These are phyloP conservation scores for Eptatretus burgeri DNA, from an alignment of 2,113 vertebrate genomes.

Conservation along the genomic window DNA sequence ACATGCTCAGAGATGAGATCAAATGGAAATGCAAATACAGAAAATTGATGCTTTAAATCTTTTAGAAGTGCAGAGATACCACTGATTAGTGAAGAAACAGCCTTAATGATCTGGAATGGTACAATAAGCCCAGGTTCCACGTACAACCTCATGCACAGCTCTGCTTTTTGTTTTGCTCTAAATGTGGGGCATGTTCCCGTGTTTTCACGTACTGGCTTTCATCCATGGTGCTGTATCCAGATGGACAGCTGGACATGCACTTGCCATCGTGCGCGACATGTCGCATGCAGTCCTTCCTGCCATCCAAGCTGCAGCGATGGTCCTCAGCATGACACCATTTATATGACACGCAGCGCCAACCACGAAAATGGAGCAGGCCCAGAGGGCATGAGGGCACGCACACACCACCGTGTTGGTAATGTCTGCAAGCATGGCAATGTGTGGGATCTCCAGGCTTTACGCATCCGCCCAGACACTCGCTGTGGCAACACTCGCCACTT, in stretches of 20 bases:
- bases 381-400: conserved; percentile 44
- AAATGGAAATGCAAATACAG: no score
- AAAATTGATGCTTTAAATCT: no score
- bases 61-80: no score
- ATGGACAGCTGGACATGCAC: conserved; percentile 60
- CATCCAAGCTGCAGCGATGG: conserved; percentile 33
- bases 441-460: conserved; percentile 21
- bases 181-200: conserved; percentile 10
- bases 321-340: conserved; percentile 58
- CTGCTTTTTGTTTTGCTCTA: conserved; percentile 52
- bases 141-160: neutral
- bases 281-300: conserved; percentile 24
- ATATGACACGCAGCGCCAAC: conserved; percentile 70
- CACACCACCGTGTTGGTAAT: conserved; percentile 34
- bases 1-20: no score
- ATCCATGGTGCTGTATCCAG: conserved; percentile 45
- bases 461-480: conserved; percentile 62
- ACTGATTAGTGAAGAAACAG: no score
- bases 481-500: conserved; percentile 45
- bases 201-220: conserved; percentile 24
- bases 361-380: conserved; percentile 37
- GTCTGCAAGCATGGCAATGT: conserved; percentile 45
- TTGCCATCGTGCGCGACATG: conserved; percentile 59
- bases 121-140: no score
- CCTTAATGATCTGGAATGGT: no score